phyloP scores from a whole-genome alignment of 2,113 vertebrate species.

The Eretmochelys imbricata region DNA sequence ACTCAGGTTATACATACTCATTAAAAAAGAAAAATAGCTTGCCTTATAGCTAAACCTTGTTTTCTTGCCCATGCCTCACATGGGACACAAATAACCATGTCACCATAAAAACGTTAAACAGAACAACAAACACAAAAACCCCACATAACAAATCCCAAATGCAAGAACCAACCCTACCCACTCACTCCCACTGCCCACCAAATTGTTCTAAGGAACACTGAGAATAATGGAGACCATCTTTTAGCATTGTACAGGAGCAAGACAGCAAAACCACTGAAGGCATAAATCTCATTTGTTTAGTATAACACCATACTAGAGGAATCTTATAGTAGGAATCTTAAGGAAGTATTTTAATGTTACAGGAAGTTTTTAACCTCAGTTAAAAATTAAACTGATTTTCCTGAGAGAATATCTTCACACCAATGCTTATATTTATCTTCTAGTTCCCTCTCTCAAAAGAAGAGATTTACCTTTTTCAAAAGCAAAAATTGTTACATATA shows the following conservation, averaged over 20 bases:
- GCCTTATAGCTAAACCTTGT: slow-evolving; percentile 17
- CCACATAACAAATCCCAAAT: not conserved
- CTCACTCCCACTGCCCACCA: not conserved
- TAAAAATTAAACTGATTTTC: slow-evolving; percentile 48
- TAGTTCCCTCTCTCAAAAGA: not conserved
- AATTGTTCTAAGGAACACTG: not conserved
- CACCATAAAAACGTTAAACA: not conserved
- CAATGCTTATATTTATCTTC: not conserved
- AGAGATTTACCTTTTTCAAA: slow-evolving; percentile 32
- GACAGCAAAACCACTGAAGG: slow-evolving; percentile 10
- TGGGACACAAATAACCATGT: slow-evolving; percentile 53
- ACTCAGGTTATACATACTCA: not conserved
- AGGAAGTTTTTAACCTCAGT: slow-evolving; percentile 42
- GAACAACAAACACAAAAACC: not conserved
- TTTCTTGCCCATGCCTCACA: slow-evolving; percentile 54
- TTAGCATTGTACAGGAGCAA: not conserved
- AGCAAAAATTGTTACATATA: slow-evolving; percentile 49
- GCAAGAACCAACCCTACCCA: not conserved
- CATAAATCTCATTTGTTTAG: not conserved
- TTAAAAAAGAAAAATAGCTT: slow-evolving; percentile 5
- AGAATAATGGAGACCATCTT: slow-evolving; percentile 48
- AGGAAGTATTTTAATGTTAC: slow-evolving; percentile 6
- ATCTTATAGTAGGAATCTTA: not conserved
- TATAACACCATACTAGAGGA: not conserved
- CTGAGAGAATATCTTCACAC: not conserved